These are phyloP conservation scores for Cataglyphis altisquamis DNA, from an alignment of 2,888 invertebrate species.

Conservation along the genomic window DNA sequence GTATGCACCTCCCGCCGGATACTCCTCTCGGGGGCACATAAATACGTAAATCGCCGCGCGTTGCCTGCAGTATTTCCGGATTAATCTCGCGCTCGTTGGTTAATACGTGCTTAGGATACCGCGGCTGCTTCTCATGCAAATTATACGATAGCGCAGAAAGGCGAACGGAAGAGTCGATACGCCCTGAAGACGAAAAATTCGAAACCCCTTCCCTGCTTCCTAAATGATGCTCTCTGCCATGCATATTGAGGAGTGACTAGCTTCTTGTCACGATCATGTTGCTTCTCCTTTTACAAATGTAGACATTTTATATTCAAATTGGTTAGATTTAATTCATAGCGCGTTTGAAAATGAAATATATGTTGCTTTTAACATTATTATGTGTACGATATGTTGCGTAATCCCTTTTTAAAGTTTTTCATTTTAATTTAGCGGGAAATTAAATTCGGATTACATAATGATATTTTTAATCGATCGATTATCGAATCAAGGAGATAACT, in stretches of 20 bases:
- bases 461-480: not conserved
- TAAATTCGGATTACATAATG: not conserved
- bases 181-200: constrained; percentile 19
- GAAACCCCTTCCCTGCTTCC: not conserved
- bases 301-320: not conserved
- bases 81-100: constrained; percentile 28
- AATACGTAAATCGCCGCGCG: constrained; percentile 43
- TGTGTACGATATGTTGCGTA: not conserved
- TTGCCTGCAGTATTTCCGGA: constrained; percentile 41
- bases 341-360: not conserved
- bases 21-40: constrained; percentile 29
- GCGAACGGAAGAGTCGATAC: constrained; percentile 13
- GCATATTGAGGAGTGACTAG: not conserved
- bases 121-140: constrained; percentile 27
- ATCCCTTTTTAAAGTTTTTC: not conserved
- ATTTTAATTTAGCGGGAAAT: not conserved
- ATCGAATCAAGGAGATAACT: not conserved
- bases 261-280: not conserved
- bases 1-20: constrained; percentile 32
- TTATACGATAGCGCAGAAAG: constrained; percentile 33
- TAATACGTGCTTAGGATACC: constrained; percentile 44
- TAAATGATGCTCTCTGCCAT: not conserved
- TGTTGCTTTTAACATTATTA: not conserved
- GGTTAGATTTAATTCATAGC: not conserved
- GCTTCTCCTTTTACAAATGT: not conserved